Evolutionary conservation across 2,113 vertebrate genomes (phyloP).

Genomic region (Urocynchramus pylzowi): DNA sequence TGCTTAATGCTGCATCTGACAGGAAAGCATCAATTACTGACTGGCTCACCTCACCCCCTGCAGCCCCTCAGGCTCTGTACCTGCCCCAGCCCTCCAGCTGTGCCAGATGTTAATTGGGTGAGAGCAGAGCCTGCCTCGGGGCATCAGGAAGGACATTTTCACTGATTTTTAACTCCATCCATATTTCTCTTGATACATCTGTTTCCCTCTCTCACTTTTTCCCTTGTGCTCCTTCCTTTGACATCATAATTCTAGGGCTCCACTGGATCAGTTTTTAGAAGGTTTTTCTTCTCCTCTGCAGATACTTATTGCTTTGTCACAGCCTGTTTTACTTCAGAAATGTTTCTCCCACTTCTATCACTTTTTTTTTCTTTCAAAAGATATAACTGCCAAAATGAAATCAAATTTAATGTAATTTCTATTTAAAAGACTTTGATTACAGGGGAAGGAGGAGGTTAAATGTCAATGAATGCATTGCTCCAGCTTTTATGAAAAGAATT

Average conservation of each 20-base stretch:
- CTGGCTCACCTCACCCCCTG: neutral
- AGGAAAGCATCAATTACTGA: constrained; percentile 3
- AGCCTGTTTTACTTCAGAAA: neutral
- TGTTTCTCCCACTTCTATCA: neutral
- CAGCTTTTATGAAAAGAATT: constrained; percentile 34
- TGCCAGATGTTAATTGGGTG: neutral
- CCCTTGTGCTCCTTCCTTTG: neutral
- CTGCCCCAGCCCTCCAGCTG: neutral
- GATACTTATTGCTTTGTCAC: neutral
- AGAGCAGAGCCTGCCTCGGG: neutral
- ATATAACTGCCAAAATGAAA: constrained; percentile 19
- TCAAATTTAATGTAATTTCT: constrained; percentile 3
- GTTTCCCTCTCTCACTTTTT: neutral
- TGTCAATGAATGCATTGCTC: constrained; percentile 23
- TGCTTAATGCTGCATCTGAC: neutral
- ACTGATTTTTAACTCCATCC: neutral
- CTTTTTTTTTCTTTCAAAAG: neutral
- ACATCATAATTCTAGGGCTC: constrained; percentile 50
- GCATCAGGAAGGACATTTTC: neutral
- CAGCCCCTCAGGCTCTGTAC: neutral
- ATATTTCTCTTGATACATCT: neutral
- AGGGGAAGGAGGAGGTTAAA: constrained; percentile 45
- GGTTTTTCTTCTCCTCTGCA: constrained; percentile 14
- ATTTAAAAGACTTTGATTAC: constrained; percentile 41
- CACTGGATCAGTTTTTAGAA: neutral